These are phyloP conservation scores for Otus sunia DNA, from an alignment of 2,113 vertebrate genomes.

Conservation along the genomic window DNA sequence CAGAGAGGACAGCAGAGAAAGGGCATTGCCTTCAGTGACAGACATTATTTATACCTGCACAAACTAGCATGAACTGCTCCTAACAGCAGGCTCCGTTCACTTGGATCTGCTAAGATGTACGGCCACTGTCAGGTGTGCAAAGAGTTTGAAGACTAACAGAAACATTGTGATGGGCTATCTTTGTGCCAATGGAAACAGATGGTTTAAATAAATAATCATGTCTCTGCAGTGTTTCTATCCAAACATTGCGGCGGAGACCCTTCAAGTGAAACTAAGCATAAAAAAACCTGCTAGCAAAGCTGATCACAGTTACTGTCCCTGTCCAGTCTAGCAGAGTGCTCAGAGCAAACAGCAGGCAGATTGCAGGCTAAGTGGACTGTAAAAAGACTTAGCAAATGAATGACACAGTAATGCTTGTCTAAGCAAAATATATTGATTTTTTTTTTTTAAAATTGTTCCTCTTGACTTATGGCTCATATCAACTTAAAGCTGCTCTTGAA, in stretches of 20 bases:
- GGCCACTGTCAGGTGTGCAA: neutral
- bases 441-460: neutral
- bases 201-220: neutral
- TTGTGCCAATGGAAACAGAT: neutral
- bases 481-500: neutral
- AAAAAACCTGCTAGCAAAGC: neutral
- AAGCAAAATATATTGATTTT: neutral
- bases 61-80: rapidly evolving
- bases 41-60: neutral
- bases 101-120: rapidly evolving
- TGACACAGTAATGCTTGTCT: rapidly evolving
- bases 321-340: neutral
- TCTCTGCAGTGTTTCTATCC: neutral
- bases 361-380: neutral
- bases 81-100: neutral
- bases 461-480: rapidly evolving
- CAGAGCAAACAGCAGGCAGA: neutral
- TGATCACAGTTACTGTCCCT: neutral
- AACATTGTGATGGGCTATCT: neutral
- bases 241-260: neutral
- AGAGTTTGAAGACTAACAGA: neutral
- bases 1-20: neutral
- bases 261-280: neutral
- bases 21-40: neutral
- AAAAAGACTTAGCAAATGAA: neutral